phyloP scores from a whole-genome alignment of 2,888 invertebrate species.

The Melieria picta region DNA sequence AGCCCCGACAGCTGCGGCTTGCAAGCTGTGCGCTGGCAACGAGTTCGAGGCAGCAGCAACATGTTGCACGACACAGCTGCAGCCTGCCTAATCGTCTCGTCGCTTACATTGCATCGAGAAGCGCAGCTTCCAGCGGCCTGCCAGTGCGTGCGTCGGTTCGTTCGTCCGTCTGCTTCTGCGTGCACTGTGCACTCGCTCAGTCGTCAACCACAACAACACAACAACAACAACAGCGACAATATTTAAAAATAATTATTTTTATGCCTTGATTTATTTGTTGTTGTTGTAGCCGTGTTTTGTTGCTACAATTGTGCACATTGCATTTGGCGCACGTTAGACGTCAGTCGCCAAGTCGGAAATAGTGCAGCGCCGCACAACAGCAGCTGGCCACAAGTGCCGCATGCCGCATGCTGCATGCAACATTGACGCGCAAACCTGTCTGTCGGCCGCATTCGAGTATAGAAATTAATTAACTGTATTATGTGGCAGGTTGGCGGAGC shows the following conservation, averaged over 20 bases:
- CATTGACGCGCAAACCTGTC: background rate
- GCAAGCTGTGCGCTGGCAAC: slow-evolving; percentile 6
- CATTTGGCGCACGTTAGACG: slow-evolving; percentile 27
- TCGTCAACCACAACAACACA: background rate
- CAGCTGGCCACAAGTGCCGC: background rate
- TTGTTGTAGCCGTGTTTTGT: slow-evolving; percentile 2
- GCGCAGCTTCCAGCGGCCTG: slow-evolving; percentile 37
- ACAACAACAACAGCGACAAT: slow-evolving; percentile 9
- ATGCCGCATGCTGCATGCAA: background rate
- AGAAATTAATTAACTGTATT: slow-evolving; percentile 33
- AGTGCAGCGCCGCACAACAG: slow-evolving; percentile 9
- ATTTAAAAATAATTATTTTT: slow-evolving; percentile 32
- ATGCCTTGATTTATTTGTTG: slow-evolving; percentile 28
- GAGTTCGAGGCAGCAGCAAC: slow-evolving; percentile 25
- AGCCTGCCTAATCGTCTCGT: background rate
- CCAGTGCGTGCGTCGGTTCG: no score
- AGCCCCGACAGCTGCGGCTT: slow-evolving; percentile 2
- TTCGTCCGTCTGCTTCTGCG: no score
- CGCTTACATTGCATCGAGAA: no score
- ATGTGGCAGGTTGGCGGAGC: slow-evolving; percentile 21
- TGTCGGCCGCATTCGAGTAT: slow-evolving; percentile 3
- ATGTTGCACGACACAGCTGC: slow-evolving; percentile 28
- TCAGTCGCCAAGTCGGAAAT: slow-evolving; percentile 29
- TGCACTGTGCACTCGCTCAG: slow-evolving; percentile 3
- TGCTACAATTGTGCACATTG: background rate